Conservation (phyloP, 2,797 vertebrate species). For the Sebastiscus tertius region DNA sequence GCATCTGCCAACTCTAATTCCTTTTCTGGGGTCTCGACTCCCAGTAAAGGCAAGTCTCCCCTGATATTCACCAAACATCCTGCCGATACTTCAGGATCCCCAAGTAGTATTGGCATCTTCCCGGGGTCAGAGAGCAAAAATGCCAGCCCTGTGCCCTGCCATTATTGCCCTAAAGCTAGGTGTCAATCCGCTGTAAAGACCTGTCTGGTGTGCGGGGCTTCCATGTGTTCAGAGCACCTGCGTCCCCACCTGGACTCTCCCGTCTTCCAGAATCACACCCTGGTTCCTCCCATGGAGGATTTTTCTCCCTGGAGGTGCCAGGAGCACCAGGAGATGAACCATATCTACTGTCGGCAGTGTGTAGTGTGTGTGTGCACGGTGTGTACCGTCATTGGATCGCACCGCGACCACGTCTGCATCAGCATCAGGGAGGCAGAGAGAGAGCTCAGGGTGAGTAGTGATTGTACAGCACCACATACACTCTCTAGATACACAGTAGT, state of each 20-base stretch:
- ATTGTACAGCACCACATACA: background rate
- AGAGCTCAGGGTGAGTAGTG: slow-evolving; percentile 79
- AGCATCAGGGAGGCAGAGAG: slow-evolving; percentile 83
- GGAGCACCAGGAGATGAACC: slow-evolving; percentile 87
- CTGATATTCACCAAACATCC: background rate
- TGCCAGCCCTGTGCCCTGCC: slow-evolving; percentile 66
- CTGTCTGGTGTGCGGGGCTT: slow-evolving; percentile 85
- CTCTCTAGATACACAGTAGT: background rate
- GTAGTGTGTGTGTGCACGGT: slow-evolving; percentile 82
- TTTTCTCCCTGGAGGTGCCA: slow-evolving; percentile 82
- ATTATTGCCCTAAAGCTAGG: slow-evolving; percentile 77
- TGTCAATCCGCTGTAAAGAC: slow-evolving; percentile 81
- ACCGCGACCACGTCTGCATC: slow-evolving; percentile 81
- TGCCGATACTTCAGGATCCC: slow-evolving; percentile 11
- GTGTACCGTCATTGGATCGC: slow-evolving; percentile 82
- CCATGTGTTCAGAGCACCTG: slow-evolving; percentile 85
- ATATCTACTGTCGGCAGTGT: slow-evolving; percentile 84
- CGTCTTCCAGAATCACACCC: slow-evolving; percentile 82
- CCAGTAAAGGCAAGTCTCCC: slow-evolving; percentile 12
- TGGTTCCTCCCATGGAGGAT: slow-evolving; percentile 81
- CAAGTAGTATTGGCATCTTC: background rate
- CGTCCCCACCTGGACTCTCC: slow-evolving; percentile 81
- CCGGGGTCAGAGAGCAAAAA: background rate
- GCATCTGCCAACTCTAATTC: slow-evolving; percentile 18
- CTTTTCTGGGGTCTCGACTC: slow-evolving; percentile 4